A percentile compares a stretch with the other conserved stretches of the same genome.
phyloP scores from a whole-genome alignment of 2,113 vertebrate species.

The Campylomormyrus numenius region DNA sequence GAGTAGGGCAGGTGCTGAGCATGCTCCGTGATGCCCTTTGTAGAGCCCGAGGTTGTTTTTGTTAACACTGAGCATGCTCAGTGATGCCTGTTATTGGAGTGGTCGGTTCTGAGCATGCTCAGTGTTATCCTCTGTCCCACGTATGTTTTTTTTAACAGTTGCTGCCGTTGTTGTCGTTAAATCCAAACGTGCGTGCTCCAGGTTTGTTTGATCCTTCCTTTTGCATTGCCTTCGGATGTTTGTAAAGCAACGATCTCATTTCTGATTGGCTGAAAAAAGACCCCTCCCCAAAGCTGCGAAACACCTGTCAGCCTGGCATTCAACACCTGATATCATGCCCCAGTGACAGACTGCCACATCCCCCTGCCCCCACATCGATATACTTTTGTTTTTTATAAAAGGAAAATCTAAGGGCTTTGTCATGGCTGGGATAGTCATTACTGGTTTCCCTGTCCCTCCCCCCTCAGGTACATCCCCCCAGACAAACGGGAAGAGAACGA shows the following conservation, averaged over 20 bases:
- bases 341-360: neutral
- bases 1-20: neutral
- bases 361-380: neutral
- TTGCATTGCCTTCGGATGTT: neutral
- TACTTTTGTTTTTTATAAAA: neutral
- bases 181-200: neutral
- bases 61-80: neutral
- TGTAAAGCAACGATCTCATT: neutral
- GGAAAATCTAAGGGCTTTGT: neutral
- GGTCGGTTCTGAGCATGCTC: neutral
- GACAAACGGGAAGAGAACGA: conserved; percentile 97
- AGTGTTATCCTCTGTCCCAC: neutral
- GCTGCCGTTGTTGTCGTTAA: neutral
- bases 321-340: neutral
- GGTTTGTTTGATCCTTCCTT: neutral
- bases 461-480: conserved; percentile 86
- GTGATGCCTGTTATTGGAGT: neutral
- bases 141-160: neutral
- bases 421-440: neutral
- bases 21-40: neutral
- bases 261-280: neutral
- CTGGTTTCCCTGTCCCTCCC: neutral
- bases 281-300: neutral
- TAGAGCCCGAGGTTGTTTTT: neutral
- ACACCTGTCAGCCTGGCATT: neutral